Evolutionary conservation across 2,113 vertebrate species (phyloP), one percentile per base, ranked within the genome.

Genomic region (Zeus faber): DNA sequence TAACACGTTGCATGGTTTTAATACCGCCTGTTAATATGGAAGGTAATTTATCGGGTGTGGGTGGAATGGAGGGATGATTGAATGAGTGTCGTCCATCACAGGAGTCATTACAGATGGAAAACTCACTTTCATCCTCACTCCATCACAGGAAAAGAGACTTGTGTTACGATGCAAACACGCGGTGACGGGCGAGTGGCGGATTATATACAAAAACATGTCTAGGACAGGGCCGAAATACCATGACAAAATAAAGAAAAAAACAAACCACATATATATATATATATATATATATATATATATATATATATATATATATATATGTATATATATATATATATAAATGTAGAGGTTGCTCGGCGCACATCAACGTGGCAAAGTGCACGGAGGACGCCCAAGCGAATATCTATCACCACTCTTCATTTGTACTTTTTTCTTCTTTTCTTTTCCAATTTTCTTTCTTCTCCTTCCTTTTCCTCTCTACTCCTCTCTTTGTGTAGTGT

Each of bases 1-100:
- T 85, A 86, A 88, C 82, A 82, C 83, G 74, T 85, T 85, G 88
- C 86, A 85, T 73, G 83, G 77, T 83, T 90, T 89, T 89, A 91
- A 91, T 88, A 85, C 81, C 67, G 82, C 65, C 84, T 85, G 85
- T 87, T 90, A 90, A 90, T 89, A 86, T 67, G 81, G 77, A 79
- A 69, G 79, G 74, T 83, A 84, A 87, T 87, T 85, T 83, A 90
- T 89, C 84, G 83, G 85, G 76, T 31, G 29, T 29, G 27, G 27
- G 27, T 31, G 29, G 29, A 11, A 11, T 6, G 29, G 6, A 11
- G 29, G 29, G 29, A 1, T 31, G 6, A 87, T 83, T 77, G 84
- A 87, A 79, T 67, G 81, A 74, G 61, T 70, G 79, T 85, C 79
- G 71, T 82, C 79, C 79, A 81, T 83, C 83, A 80, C 73, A 69